Evolutionary conservation across 2,797 vertebrate species (phyloP).

Genomic region (Muscicapa comitata): DNA sequence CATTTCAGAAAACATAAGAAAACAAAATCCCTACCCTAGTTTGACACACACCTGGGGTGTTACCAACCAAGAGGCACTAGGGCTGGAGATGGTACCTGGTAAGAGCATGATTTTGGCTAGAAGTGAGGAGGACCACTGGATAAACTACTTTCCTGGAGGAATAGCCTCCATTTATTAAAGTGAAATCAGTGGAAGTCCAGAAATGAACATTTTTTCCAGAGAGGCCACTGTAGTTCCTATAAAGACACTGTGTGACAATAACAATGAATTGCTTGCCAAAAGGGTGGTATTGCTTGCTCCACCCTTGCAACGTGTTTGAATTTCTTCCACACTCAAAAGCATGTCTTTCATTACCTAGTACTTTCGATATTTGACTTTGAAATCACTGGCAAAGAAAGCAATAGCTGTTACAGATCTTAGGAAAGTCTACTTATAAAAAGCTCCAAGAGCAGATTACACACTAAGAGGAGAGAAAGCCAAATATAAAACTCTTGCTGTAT

Average conservation of each 20-base stretch:
- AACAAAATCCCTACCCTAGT: neutral
- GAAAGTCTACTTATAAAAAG: constrained; percentile 64
- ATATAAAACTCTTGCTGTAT: constrained; percentile 58
- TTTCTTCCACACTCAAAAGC: neutral
- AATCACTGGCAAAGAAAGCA: constrained; percentile 56
- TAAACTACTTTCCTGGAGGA: neutral
- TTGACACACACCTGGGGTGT: no score
- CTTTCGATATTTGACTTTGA: constrained; percentile 51
- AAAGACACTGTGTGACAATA: neutral
- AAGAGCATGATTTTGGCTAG: neutral
- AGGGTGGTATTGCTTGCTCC: neutral
- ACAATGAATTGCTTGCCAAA: neutral
- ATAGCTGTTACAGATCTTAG: constrained; percentile 48
- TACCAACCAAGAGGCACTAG: neutral
- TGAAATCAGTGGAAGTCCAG: neutral
- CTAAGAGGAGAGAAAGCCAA: constrained; percentile 58
- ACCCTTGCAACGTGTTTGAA: neutral
- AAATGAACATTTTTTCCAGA: neutral
- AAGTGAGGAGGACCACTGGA: neutral
- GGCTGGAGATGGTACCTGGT: neutral
- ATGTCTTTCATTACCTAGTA: constrained; percentile 20
- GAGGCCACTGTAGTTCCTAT: neutral
- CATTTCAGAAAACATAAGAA: neutral
- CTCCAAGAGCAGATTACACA: constrained; percentile 63
- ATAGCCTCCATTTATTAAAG: neutral